phyloP scores from a whole-genome alignment of 2,888 invertebrate species.

The Stenodema calcarata region DNA sequence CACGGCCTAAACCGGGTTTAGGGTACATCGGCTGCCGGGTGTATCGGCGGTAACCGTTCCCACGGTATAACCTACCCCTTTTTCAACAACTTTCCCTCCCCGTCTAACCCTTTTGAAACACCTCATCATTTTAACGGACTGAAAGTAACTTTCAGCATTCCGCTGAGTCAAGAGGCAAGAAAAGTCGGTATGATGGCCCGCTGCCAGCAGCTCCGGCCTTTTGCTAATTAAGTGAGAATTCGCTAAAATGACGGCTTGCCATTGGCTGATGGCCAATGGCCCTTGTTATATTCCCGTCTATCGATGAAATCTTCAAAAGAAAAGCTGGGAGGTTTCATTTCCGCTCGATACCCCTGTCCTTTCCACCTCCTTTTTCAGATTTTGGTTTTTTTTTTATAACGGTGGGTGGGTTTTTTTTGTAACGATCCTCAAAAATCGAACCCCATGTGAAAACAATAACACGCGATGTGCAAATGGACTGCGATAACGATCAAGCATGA shows the following conservation, averaged over 20 bases:
- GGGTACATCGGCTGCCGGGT: no score
- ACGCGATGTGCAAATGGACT: no score
- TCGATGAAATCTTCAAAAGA: neutral
- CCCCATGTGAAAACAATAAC: no score
- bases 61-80: no score
- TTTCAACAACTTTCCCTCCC: neutral
- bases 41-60: no score
- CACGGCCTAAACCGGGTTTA: no score
- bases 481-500: no score
- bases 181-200: neutral
- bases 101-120: neutral
- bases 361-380: no score
- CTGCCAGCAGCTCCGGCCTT: neutral
- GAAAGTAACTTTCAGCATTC: neutral
- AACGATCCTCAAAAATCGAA: no score
- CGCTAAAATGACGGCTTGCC: conserved; percentile 26
- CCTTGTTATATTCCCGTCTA: neutral
- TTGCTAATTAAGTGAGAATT: conserved; percentile 33
- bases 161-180: conserved; percentile 19
- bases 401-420: no score
- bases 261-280: neutral
- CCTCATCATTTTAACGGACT: neutral
- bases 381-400: no score
- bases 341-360: no score
- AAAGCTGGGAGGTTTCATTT: neutral